Percentiles rank a stretch among this genome's conserved stretches.
Conservation (phyloP, 2,888 invertebrate species). For the Nysson spinosus region DNA sequence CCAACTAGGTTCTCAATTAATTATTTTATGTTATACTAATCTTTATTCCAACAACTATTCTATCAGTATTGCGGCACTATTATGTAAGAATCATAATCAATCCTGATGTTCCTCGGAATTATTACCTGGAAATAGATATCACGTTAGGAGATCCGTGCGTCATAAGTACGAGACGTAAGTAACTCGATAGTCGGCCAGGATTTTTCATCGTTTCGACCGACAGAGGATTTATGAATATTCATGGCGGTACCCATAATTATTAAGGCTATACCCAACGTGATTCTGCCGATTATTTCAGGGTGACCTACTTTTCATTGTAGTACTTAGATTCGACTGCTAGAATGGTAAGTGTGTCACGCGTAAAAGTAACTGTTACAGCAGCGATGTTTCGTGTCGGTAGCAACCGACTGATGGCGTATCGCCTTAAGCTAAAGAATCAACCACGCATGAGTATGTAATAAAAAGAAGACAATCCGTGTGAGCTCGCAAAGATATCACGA, state of each 20-base stretch:
- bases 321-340: constrained; percentile 55
- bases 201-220: background rate
- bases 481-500: no score
- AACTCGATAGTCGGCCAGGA: no score
- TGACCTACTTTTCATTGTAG: constrained; percentile 49
- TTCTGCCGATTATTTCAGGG: constrained; percentile 33
- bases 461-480: no score
- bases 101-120: background rate
- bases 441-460: background rate
- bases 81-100: background rate
- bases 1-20: no score
- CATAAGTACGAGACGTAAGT: no score
- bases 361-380: constrained; percentile 62
- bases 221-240: background rate
- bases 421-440: constrained; percentile 35
- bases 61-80: background rate
- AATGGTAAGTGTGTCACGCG: constrained; percentile 60
- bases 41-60: background rate
- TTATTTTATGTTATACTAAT: no score
- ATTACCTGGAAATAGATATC: background rate
- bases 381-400: constrained; percentile 51
- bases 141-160: no score
- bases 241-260: no score
- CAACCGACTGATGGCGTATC: constrained; percentile 31
- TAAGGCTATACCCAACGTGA: no score